Base-by-base conservation (phyloP, 2,888 invertebrate genomes). In the Chorisops tibialis region DNA sequence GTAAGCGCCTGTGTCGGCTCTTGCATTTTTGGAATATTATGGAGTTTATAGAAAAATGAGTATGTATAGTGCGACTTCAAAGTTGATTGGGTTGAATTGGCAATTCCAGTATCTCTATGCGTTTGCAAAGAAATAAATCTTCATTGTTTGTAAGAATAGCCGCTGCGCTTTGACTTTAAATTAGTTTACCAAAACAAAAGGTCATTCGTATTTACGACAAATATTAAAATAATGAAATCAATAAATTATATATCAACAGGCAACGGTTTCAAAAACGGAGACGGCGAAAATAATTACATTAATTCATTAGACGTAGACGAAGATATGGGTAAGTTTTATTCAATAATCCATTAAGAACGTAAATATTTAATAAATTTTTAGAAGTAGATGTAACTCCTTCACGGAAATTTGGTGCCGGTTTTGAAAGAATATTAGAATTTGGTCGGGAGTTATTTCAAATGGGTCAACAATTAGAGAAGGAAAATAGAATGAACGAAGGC, bases 391-490 rank as follows among this genome's bases (percentile, higher is more conserved):
- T 74, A 47, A 72, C 72, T 66, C 76, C 78, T 63, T 73, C 75
- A 45, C 74, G 73, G 64, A 79, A 74, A 70, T 73, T 72, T 67
- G 74, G 74, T 63, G 75, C 77, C 64, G 93, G 93, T 11, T 91
- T 96, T 67, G 94, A 96, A 79, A 87, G 92, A 71, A 95, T 97
- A 86, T 82, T 97, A 69, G 89, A 93, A 73, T 97, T 96, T 79
- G 97, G 97, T 18, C 86, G 91, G 70, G 96, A 96, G 75, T 83
- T 97, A 68, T 93, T 95, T 78, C 87, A 90, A 69, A 91, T 96
- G 87, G 94, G 93, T 75, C 89, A 91, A 74, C 85, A 86, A 69
- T 80, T 96, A 69, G 85, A 88, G 70, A 86, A 88, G 73, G 90
- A 93, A 73, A 87, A 88, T 74, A 89, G 89, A 76, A 88, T 86